phyloP scores from a whole-genome alignment of 2,888 invertebrate genomes.

The Cremastinae sp. region DNA sequence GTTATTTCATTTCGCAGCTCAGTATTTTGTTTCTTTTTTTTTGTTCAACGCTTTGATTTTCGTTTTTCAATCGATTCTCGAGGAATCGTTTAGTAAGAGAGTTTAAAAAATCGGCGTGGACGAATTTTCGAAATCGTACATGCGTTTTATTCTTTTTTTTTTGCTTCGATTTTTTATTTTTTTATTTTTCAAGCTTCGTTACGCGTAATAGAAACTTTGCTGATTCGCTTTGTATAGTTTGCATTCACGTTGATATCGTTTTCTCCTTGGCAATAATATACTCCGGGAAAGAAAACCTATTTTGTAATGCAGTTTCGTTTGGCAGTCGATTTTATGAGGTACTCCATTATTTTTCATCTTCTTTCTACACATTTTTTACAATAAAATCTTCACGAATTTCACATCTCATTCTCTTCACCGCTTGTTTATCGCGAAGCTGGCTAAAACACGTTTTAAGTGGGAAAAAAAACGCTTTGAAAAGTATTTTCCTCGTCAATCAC shows the following conservation, averaged over 20 bases:
- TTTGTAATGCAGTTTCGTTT: constrained; percentile 58
- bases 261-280: constrained; percentile 25
- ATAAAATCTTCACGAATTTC: constrained; percentile 42
- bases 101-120: constrained; percentile 37
- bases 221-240: constrained; percentile 42
- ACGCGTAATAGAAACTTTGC: constrained; percentile 49
- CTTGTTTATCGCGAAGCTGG: constrained; percentile 9
- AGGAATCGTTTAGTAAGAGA: constrained; percentile 25
- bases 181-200: constrained; percentile 20
- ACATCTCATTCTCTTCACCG: constrained; percentile 2
- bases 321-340: constrained; percentile 65
- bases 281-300: constrained; percentile 36
- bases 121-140: constrained; percentile 36
- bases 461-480: constrained; percentile 10
- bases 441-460: constrained; percentile 8
- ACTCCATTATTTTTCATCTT: constrained; percentile 51
- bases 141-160: constrained; percentile 11
- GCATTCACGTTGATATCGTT: constrained; percentile 42
- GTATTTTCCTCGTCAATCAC: constrained; percentile 16
- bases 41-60: neutral
- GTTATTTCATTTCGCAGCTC: too few species aligned
- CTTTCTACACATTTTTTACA: constrained; percentile 47
- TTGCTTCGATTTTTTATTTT: constrained; percentile 8
- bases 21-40: neutral
- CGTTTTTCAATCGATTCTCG: constrained; percentile 12